A percentile compares a stretch with the other conserved stretches of the same genome.
These are phyloP conservation scores for Archocentrus centrarchus DNA, from an alignment of 2,113 vertebrate genomes.

Conservation along the genomic window DNA sequence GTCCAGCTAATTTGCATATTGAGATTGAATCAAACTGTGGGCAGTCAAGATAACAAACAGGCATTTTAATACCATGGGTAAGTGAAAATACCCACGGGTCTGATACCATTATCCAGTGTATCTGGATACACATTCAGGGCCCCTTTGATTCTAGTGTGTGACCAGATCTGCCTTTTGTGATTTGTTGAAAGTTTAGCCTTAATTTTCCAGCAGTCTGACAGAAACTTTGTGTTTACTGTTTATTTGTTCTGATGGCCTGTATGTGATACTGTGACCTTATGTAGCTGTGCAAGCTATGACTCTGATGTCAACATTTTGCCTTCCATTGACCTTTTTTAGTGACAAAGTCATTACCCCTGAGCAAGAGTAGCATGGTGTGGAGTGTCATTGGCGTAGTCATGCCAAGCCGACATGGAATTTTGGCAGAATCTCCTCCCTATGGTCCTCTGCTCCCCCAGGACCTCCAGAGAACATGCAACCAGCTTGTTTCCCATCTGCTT, in stretches of 20 bases:
- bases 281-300: conserved; percentile 2
- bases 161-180: background rate
- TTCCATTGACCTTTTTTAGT: conserved; percentile 16
- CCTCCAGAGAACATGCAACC: conserved; percentile 73
- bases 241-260: conserved; percentile 2
- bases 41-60: background rate
- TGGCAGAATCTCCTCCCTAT: conserved; percentile 59
- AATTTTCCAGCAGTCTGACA: background rate
- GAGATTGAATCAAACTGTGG: background rate
- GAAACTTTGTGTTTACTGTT: conserved; percentile 14
- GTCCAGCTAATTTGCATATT: background rate
- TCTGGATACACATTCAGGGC: background rate
- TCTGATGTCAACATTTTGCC: conserved; percentile 8
- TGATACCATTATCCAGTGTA: background rate
- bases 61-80: conserved; percentile 13
- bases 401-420: conserved; percentile 55
- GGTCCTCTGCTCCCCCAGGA: conserved; percentile 66
- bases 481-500: conserved; percentile 82
- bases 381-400: conserved; percentile 4
- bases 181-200: background rate
- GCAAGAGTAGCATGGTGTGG: background rate
- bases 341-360: conserved; percentile 1
- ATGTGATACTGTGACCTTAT: conserved; percentile 4
- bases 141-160: conserved; percentile 17
- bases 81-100: conserved; percentile 9